Conservation (phyloP, 1,140 invertebrate genomes). For the Rhopalosiphum padi region DNA sequence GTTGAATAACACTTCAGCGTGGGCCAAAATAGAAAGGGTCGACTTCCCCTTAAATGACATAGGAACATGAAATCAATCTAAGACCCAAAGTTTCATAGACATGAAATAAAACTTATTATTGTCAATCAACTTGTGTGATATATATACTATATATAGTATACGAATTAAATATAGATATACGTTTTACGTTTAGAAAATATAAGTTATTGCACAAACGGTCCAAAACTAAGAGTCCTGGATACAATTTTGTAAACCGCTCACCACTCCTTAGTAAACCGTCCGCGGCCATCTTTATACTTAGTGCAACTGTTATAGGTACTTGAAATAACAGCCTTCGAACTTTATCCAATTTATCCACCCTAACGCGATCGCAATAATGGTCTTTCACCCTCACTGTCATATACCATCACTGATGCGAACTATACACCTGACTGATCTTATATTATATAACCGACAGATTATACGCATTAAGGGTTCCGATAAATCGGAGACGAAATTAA, state of each 20-base stretch:
- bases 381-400: not conserved
- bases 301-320: not conserved
- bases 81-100: not conserved
- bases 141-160: not conserved
- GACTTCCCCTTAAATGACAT: not conserved
- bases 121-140: not conserved
- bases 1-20: not conserved
- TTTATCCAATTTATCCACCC: constrained; percentile 4
- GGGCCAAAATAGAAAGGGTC: not conserved
- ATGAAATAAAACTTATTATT: constrained; percentile 20
- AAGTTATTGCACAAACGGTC: not conserved
- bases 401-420: not conserved
- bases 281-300: not conserved
- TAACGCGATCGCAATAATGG: not conserved
- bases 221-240: not conserved
- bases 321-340: not conserved
- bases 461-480: not conserved
- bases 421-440: not conserved
- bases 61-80: not conserved
- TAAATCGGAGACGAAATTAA: not conserved
- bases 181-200: not conserved
- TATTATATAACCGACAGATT: not conserved
- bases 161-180: not conserved
- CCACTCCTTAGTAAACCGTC: too few species aligned
- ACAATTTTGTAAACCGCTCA: not conserved